Conservation (phyloP, 2,888 invertebrate species). For the Belgica antarctica region DNA sequence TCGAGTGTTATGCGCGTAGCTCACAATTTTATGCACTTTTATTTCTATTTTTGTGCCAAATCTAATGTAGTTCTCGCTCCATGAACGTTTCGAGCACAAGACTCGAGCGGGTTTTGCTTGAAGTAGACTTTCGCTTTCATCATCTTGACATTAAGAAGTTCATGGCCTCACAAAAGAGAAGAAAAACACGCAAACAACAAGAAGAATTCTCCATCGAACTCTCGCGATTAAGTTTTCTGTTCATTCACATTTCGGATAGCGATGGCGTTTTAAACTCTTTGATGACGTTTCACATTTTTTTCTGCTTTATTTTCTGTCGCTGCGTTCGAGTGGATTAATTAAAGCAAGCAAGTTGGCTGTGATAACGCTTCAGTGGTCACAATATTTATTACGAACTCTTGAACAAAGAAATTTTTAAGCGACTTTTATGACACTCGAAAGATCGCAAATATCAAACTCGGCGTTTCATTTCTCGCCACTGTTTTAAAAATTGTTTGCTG, state of each 20-base stretch:
- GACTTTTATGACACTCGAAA: too few relatives aligned
- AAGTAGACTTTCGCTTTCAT: too few relatives aligned
- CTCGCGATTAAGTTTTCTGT: slow-evolving; percentile 28
- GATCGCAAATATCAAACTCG: slow-evolving; percentile 10
- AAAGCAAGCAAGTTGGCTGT: neutral
- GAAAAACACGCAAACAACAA: too few relatives aligned
- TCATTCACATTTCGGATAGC: slow-evolving; percentile 38
- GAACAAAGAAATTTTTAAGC: too few relatives aligned
- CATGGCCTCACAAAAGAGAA: too few relatives aligned
- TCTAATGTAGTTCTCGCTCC: too few relatives aligned
- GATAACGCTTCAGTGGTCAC: neutral
- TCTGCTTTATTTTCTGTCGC: neutral
- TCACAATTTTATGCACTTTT: neutral
- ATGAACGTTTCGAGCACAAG: too few relatives aligned
- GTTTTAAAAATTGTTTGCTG: slow-evolving; percentile 9
- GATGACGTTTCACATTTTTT: slow-evolving; percentile 32
- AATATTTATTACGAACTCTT: too few relatives aligned
- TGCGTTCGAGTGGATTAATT: neutral
- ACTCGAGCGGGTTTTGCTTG: too few relatives aligned
- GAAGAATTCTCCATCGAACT: neutral
- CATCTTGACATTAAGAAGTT: too few relatives aligned
- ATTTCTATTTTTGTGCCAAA: slow-evolving; percentile 23
- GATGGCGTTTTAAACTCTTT: slow-evolving; percentile 17
- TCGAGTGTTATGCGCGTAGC: neutral
- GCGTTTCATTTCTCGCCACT: too few relatives aligned